Evolutionary conservation across 2,888 invertebrate genomes (phyloP).

Genomic region (Pyrrhosoma nymphula): DNA sequence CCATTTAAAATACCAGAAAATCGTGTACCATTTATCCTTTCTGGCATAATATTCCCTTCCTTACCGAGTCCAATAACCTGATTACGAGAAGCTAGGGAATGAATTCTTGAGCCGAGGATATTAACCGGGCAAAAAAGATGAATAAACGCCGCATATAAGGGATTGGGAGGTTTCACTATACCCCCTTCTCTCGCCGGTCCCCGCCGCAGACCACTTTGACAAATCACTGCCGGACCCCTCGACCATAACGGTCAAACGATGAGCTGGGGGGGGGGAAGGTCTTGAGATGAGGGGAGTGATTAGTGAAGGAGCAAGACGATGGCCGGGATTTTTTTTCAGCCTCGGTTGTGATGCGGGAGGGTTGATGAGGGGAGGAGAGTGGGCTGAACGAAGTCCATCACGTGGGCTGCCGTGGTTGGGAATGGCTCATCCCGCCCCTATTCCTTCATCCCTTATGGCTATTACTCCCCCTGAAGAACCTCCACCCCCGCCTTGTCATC

Average conservation of each 20-base stretch:
- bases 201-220: background rate
- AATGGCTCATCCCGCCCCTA: background rate
- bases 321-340: background rate
- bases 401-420: background rate
- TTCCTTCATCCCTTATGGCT: background rate
- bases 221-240: background rate
- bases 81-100: background rate
- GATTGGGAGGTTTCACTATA: background rate
- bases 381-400: background rate
- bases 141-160: background rate
- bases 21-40: no score
- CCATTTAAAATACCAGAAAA: no score
- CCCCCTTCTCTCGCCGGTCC: background rate
- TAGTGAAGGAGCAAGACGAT: background rate
- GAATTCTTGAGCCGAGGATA: background rate
- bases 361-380: background rate
- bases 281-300: background rate
- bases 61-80: background rate
- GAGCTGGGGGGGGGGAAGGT: background rate
- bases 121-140: background rate
- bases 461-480: background rate
- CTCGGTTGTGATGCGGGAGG: background rate
- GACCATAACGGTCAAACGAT: background rate
- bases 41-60: no score
- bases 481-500: background rate